Evolutionary conservation across 1,140 invertebrate genomes (phyloP).

Genomic region (Parasteatoda tepidariorum): DNA sequence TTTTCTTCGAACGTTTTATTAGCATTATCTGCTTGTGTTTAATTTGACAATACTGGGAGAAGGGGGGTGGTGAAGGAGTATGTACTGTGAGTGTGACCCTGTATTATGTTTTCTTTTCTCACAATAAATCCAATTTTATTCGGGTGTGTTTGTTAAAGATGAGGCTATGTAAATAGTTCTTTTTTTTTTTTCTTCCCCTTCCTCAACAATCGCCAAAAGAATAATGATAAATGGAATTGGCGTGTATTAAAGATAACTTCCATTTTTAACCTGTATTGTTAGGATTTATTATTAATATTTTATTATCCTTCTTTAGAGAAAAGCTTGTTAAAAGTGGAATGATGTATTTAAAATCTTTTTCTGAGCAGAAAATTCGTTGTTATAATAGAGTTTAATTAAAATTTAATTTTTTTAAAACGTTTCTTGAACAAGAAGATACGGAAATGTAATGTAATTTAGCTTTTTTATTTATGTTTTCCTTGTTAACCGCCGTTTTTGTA

Average conservation of each 20-base stretch:
- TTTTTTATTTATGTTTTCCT: no score
- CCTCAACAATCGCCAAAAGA: slow-evolving; percentile 3
- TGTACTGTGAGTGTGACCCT: slow-evolving; percentile 29
- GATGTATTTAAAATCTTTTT: no score
- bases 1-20: slow-evolving; percentile 28
- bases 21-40: slow-evolving; percentile 57
- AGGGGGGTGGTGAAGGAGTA: slow-evolving; percentile 17
- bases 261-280: slow-evolving; percentile 13
- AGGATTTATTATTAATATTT: not conserved
- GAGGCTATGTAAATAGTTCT: slow-evolving; percentile 51
- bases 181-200: not conserved
- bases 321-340: no score
- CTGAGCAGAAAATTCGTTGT: no score
- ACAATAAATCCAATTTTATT: slow-evolving; percentile 59
- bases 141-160: slow-evolving; percentile 45
- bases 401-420: no score
- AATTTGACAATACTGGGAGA: slow-evolving; percentile 53
- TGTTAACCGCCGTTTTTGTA: no score
- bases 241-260: slow-evolving; percentile 28
- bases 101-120: slow-evolving; percentile 55
- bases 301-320: no score
- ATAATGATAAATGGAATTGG: slow-evolving; percentile 40
- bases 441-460: no score
- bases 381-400: no score
- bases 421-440: no score